Base-by-base conservation (phyloP, 2,888 invertebrate species). In the Bugulina stolonifera region DNA sequence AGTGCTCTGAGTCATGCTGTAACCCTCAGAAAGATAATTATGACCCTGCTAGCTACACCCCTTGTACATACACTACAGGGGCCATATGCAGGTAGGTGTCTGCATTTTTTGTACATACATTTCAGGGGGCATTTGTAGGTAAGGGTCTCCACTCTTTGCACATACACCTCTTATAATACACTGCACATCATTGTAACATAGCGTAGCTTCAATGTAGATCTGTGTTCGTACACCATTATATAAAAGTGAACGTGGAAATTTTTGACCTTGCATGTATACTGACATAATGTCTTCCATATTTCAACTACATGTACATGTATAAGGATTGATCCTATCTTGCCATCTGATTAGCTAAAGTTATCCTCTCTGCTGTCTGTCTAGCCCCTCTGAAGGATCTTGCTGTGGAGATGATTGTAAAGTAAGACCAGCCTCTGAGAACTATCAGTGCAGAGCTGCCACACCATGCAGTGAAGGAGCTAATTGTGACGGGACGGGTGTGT, bases 1-100 rank as follows among this genome's bases (percentile, higher is more conserved):
- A 98, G 81, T 99, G 98, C 86, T 89, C 91, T 73, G 90, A 85
- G 73, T 91, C 93, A 80, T 90, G 89, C 74, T 99, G 98, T 83
- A 76, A 78, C 72, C 78, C 78, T 0, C 78, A 78, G 73, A 74
- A 75, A 18, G 52, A 70, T 22, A 73, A 73, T 54, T 72, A 74
- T 18, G 35, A 32, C 29, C 73, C 74, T 10, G 74, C 71, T 35
- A 55, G 70, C 18, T 75, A 76, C 32, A 71, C 35, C 14, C 78
- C 78, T 1, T 80, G 79, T 69, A 78, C 78, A 0, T 71, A 72
- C 14, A 75, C 73, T 54, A 73, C 75, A 18, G 54, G 75, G 0
- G 75, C 77, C 1, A 75, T 74, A 0, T 81, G 80, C 77, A 81
- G 80, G 80, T 81, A 74, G 64, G 71, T 43, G 18, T 10, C 18